Evolutionary conservation across 2,113 vertebrate genomes (phyloP).

Genomic region (Myotis davidii): DNA sequence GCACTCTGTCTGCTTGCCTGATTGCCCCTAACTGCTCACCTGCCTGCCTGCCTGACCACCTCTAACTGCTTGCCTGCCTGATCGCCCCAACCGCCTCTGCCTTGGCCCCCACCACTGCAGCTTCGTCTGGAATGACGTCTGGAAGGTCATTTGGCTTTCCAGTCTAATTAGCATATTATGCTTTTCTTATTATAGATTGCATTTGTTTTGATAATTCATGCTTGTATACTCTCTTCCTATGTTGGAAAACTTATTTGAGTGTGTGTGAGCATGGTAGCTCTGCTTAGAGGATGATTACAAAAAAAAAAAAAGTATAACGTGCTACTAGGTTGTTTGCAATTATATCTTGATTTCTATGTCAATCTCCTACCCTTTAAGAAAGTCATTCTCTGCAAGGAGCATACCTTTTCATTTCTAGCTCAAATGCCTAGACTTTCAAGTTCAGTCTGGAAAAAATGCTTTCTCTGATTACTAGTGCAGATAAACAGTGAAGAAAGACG

Average conservation of each 20-base stretch:
- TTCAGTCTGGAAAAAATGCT: not conserved
- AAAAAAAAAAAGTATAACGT: not conserved
- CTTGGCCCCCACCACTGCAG: rapidly evolving
- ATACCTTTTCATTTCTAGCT: not conserved
- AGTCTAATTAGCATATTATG: too few relatives aligned
- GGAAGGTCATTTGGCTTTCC: too few relatives aligned
- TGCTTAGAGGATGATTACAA: not conserved
- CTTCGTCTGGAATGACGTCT: too few relatives aligned
- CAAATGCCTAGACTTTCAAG: not conserved
- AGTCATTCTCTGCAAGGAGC: not conserved
- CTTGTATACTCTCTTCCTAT: not conserved
- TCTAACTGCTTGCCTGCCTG: too few relatives aligned
- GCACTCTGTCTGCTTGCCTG: too few relatives aligned
- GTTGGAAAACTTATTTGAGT: not conserved
- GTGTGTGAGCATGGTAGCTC: not conserved
- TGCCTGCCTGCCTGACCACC: too few relatives aligned
- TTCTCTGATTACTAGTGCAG: not conserved
- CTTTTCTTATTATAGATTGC: not conserved
- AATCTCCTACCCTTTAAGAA: not conserved
- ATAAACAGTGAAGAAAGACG: not conserved
- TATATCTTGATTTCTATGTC: not conserved
- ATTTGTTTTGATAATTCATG: constrained; percentile 8
- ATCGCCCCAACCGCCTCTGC: too few relatives aligned
- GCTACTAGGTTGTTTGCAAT: not conserved
- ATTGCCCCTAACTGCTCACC: too few relatives aligned